Conservation (phyloP, 2,797 vertebrate genomes). For the Podargus strigoides region DNA sequence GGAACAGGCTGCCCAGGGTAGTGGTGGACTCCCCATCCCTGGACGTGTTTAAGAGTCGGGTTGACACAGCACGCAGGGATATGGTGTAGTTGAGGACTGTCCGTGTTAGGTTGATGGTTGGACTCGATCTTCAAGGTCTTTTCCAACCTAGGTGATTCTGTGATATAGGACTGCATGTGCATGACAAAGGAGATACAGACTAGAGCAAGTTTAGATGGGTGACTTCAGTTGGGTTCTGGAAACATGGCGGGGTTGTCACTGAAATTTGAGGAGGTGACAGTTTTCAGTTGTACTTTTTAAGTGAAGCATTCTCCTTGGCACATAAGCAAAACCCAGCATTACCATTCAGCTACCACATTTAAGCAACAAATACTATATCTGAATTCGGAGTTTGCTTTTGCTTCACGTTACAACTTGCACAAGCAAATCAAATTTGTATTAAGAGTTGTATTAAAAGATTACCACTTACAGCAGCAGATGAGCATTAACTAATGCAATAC, state of each 20-base stretch:
- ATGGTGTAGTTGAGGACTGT: no score
- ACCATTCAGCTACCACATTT: not conserved
- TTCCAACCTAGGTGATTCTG: no score
- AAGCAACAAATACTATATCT: not conserved
- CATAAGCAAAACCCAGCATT: not conserved
- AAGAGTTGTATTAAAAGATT: not conserved
- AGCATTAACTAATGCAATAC: not conserved
- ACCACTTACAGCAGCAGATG: not conserved
- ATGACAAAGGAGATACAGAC: not conserved
- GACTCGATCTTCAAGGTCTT: no score
- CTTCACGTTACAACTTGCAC: not conserved
- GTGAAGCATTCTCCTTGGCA: not conserved
- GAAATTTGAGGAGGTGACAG: not conserved
- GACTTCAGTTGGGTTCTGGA: not conserved
- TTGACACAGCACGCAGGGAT: no score
- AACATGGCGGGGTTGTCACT: not conserved
- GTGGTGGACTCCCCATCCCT: no score
- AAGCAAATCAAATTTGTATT: not conserved
- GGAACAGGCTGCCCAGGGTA: no score
- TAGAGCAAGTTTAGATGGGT: not conserved
- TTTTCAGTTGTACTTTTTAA: not conserved
- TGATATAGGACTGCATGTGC: rapidly evolving
- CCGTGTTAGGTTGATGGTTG: no score
- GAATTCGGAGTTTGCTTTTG: not conserved
- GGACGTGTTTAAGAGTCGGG: no score